Evolutionary conservation across 2,888 invertebrate genomes (phyloP).

Genomic region (Athalia rosae): DNA sequence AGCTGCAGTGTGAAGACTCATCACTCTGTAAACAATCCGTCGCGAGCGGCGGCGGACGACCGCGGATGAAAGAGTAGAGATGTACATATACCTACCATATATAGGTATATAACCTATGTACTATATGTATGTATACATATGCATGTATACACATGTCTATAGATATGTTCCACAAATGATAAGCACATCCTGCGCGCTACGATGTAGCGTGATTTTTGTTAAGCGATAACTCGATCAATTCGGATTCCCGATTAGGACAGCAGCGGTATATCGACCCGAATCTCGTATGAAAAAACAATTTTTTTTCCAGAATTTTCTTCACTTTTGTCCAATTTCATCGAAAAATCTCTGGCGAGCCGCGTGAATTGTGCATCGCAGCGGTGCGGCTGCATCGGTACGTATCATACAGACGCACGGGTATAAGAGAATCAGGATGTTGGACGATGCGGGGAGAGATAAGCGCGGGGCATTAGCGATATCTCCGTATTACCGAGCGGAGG

Average conservation of each 20-base stretch:
- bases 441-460: slow-evolving; percentile 26
- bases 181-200: no score
- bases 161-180: background rate
- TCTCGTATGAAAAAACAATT: no score
- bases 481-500: slow-evolving; percentile 25
- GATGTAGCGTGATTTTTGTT: no score
- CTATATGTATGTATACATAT: background rate
- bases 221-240: no score
- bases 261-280: no score
- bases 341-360: no score
- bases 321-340: no score
- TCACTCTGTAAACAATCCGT: slow-evolving; percentile 72
- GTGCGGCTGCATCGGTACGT: no score
- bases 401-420: background rate
- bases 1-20: slow-evolving; percentile 71
- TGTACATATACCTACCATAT: background rate
- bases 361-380: no score
- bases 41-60: slow-evolving; percentile 30
- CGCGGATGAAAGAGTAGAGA: slow-evolving; percentile 20
- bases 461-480: slow-evolving; percentile 37
- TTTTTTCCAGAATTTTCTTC: no score
- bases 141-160: background rate
- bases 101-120: background rate
- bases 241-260: no score
- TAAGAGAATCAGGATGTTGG: no score